Base-by-base conservation (phyloP, 1,140 invertebrate genomes). In the Platyscapa corneri region DNA sequence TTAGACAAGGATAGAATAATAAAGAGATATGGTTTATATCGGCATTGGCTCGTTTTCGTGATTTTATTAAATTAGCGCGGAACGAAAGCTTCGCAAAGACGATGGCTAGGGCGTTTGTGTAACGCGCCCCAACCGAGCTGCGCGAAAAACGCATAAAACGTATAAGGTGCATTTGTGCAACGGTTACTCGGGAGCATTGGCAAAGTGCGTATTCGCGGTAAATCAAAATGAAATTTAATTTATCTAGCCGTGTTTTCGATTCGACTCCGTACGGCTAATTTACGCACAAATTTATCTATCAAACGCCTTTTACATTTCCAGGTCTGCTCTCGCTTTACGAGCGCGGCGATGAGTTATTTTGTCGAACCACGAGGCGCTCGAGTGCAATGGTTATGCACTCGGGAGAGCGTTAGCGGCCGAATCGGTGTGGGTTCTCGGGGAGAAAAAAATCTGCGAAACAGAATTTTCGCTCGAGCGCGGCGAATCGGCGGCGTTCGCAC, bases 1-100 rank as follows among this genome's bases (percentile, higher is more conserved):
- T 83, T 65, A 76, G 46, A 32, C 80, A 72, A 82, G 67, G 67
- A 72, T 82, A 74, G 46, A 70, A 74, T 72, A 82, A 72, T 20
- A 56, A 82, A 53, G 65, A 10, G 18, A n/a, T 30, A 20, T 10
- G 1, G 16, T 53, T 53, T 53, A 18, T 14, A 53, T 53, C 16
- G 16, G 7, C 49, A 14, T 53, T 10, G 49, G 10, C 56, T 70
- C 67, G 30, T 70, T 37, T 67, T 70, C 67, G 27, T 60, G 27
- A 60, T 27, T 27, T 60, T 60, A 60, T 60, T 60, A 60, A 60
- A 27, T 60, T 60, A 27, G 5, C 56, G 56, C 23, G 14, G 56
- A 60, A 27, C 27, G 27, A 60, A n/a, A 27, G 56, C 5, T 60
- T 27, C 56, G 23, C 10, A 60, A 27, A 60, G 56, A 60, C 10